Conservation (phyloP, 2,888 invertebrate species). For the Chamaedrilus cognettii region DNA sequence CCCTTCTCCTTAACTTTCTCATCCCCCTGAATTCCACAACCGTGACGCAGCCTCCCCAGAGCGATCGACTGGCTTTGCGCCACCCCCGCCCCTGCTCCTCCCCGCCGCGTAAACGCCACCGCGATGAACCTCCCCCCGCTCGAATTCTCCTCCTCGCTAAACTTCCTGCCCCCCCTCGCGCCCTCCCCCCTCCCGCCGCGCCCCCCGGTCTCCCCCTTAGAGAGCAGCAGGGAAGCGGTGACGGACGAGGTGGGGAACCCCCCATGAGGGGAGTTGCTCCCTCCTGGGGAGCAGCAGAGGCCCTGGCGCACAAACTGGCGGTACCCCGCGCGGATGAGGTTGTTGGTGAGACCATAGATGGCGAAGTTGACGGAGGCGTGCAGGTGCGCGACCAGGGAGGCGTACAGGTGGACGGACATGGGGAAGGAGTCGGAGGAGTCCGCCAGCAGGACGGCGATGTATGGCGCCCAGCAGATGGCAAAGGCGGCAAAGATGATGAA, state of each 20-base stretch:
- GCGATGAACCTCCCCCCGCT: conserved; percentile 2
- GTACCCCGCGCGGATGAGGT: conserved; percentile 27
- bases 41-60: no score
- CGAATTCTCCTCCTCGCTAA: background rate
- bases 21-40: no score
- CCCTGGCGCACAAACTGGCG: conserved; percentile 14
- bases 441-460: conserved; percentile 41
- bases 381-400: conserved; percentile 30
- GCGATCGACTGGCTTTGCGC: no score
- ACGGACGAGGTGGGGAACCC: background rate
- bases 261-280: background rate
- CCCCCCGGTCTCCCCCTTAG: background rate
- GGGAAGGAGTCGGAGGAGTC: conserved; percentile 41
- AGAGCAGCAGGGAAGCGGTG: background rate
- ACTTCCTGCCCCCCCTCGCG: background rate
- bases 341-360: conserved; percentile 35
- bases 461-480: conserved; percentile 46
- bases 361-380: conserved; percentile 34
- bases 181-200: background rate
- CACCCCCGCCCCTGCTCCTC: no score
- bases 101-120: background rate
- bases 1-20: no score
- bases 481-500: conserved; percentile 46
- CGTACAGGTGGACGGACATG: conserved; percentile 40
- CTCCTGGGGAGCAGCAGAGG: background rate